A percentile compares a stretch with the other conserved stretches of the same genome.
These are phyloP conservation scores for Cheirogaleus medius DNA, from an alignment of 2,113 vertebrate species.

Conservation along the genomic window DNA sequence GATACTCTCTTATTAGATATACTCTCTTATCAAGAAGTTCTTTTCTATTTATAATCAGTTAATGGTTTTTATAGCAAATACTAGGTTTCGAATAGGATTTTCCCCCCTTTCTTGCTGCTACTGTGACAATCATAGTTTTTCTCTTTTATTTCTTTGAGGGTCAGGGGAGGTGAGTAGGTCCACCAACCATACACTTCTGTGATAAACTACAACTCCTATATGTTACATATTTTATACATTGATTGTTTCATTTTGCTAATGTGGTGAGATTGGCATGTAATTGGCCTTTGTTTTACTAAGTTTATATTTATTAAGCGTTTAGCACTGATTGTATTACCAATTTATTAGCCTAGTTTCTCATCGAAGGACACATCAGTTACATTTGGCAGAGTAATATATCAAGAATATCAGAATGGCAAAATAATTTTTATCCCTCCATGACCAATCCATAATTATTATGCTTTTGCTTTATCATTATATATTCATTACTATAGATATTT, in stretches of 20 bases:
- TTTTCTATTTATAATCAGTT: neutral
- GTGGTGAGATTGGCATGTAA: neutral
- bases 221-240: neutral
- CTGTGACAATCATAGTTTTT: neutral
- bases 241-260: neutral
- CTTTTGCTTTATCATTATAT: constrained; percentile 3
- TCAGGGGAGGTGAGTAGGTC: neutral
- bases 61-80: neutral
- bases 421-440: neutral
- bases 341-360: neutral
- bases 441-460: neutral
- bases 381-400: neutral
- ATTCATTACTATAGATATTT: neutral
- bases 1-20: neutral
- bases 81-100: neutral
- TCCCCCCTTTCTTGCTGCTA: neutral
- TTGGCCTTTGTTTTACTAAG: neutral
- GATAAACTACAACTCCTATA: neutral
- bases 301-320: neutral
- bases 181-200: neutral
- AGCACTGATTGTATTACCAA: neutral
- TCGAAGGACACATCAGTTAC: neutral
- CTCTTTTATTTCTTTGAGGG: neutral
- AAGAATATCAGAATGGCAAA: neutral
- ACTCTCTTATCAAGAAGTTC: neutral